phyloP scores from a whole-genome alignment of 2,797 vertebrate species.

The Peromyscus eremicus region DNA sequence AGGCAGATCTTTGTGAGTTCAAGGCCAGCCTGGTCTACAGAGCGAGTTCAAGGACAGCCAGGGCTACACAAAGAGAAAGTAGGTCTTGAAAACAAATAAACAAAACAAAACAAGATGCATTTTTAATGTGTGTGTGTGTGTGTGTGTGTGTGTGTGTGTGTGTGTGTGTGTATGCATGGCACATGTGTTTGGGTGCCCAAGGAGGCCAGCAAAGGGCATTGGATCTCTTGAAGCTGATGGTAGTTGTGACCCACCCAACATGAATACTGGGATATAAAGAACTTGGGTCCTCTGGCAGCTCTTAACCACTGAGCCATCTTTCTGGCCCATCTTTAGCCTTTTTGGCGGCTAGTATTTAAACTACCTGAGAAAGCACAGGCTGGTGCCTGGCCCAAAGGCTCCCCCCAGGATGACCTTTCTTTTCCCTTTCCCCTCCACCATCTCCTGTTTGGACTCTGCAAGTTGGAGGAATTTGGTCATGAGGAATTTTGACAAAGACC shows the following conservation, averaged over 20 bases:
- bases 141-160: background rate
- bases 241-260: background rate
- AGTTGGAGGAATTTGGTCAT: slow-evolving; percentile 27
- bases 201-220: background rate
- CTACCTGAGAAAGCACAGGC: background rate
- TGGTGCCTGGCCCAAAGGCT: background rate
- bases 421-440: background rate
- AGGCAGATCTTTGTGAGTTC: background rate
- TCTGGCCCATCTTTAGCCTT: background rate
- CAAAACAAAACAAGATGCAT: background rate
- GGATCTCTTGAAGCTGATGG: background rate
- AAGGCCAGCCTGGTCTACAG: background rate
- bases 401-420: background rate
- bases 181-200: background rate
- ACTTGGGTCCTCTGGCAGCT: background rate
- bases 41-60: background rate
- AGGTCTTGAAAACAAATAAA: background rate
- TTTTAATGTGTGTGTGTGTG: background rate
- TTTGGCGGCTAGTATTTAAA: background rate
- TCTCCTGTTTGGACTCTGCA: slow-evolving; percentile 33
- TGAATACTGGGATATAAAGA: background rate
- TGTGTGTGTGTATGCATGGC: background rate
- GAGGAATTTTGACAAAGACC: slow-evolving; percentile 48
- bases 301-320: background rate
- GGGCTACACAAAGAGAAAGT: background rate